These are phyloP conservation scores for Eupithecia subumbrata DNA, from an alignment of 2,888 invertebrate genomes.

Conservation along the genomic window DNA sequence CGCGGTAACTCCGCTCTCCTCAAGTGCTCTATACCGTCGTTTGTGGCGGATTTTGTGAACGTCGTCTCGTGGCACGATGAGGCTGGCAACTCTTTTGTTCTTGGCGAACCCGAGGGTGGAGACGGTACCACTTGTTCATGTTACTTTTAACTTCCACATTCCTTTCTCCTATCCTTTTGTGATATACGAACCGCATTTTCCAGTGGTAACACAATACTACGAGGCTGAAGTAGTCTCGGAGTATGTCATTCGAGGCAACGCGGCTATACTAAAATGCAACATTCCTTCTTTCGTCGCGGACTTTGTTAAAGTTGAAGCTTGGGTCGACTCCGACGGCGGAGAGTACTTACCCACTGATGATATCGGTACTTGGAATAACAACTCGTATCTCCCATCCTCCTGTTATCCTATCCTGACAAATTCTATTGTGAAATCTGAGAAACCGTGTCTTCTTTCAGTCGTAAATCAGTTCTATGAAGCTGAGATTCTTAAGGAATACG, in stretches of 20 bases:
- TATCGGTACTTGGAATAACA: slow-evolving; percentile 85
- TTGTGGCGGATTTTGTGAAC: slow-evolving; percentile 95
- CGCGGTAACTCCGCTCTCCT: slow-evolving; percentile 94
- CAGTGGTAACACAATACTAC: slow-evolving; percentile 95
- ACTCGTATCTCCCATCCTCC: slow-evolving; percentile 39
- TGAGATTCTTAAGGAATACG: slow-evolving; percentile 94
- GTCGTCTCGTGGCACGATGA: slow-evolving; percentile 95
- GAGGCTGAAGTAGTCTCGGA: slow-evolving; percentile 95
- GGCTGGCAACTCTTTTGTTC: slow-evolving; percentile 83
- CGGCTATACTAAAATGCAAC: slow-evolving; percentile 94
- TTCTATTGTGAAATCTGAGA: slow-evolving; percentile 29
- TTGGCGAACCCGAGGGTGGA: slow-evolving; percentile 65
- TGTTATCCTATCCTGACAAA: slow-evolving; percentile 30
- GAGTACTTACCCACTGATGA: slow-evolving; percentile 88
- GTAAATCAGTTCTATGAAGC: slow-evolving; percentile 96
- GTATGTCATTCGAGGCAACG: slow-evolving; percentile 94
- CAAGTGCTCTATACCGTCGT: slow-evolving; percentile 95
- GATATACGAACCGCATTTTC: slow-evolving; percentile 48
- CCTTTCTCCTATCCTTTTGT: slow-evolving; percentile 38
- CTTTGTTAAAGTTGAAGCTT: slow-evolving; percentile 94
- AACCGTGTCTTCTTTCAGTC: slow-evolving; percentile 61
- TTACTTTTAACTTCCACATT: slow-evolving; percentile 33
- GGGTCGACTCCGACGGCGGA: slow-evolving; percentile 87
- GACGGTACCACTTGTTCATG: slow-evolving; percentile 61
- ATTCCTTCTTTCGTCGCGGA: slow-evolving; percentile 96